These are phyloP conservation scores for Heliconius erato DNA, from an alignment of 2,888 invertebrate genomes.

Conservation along the genomic window DNA sequence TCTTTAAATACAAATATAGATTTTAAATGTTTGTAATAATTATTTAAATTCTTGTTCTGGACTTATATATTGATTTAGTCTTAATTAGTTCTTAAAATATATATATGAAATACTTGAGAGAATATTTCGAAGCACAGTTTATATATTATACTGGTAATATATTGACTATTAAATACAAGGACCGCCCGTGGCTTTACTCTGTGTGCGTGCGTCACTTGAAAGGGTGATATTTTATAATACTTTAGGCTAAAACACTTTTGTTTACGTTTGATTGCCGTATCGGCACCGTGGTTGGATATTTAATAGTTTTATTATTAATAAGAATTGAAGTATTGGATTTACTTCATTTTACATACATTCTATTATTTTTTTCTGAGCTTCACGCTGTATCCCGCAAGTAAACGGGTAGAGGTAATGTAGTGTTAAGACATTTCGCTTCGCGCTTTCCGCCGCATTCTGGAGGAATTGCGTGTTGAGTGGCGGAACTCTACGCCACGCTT, in stretches of 20 bases:
- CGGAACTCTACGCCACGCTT: too few species aligned
- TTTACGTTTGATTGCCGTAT: neutral
- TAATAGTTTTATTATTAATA: neutral
- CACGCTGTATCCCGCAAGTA: too few species aligned
- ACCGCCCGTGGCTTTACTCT: constrained; percentile 39
- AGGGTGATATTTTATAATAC: constrained; percentile 42
- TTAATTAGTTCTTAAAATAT: constrained; percentile 10
- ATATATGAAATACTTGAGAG: constrained; percentile 2
- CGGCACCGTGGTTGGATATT: neutral
- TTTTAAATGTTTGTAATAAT: neutral
- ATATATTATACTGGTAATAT: constrained; percentile 2
- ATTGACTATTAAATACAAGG: constrained; percentile 25
- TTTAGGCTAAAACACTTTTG: constrained; percentile 32
- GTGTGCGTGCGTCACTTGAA: constrained; percentile 33
- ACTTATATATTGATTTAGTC: neutral
- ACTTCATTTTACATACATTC: neutral
- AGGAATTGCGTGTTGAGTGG: too few species aligned
- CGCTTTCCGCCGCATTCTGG: too few species aligned
- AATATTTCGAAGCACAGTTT: neutral
- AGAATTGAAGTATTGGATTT: neutral
- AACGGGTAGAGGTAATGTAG: too few species aligned
- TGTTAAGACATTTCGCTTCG: too few species aligned
- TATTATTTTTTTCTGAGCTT: too few species aligned
- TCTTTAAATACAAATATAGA: neutral
- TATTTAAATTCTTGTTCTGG: neutral